A percentile compares a stretch with the other conserved stretches of the same genome.
These are phyloP conservation scores for Leptodactylus fuscus DNA, from an alignment of 2,113 vertebrate species.

Conservation along the genomic window DNA sequence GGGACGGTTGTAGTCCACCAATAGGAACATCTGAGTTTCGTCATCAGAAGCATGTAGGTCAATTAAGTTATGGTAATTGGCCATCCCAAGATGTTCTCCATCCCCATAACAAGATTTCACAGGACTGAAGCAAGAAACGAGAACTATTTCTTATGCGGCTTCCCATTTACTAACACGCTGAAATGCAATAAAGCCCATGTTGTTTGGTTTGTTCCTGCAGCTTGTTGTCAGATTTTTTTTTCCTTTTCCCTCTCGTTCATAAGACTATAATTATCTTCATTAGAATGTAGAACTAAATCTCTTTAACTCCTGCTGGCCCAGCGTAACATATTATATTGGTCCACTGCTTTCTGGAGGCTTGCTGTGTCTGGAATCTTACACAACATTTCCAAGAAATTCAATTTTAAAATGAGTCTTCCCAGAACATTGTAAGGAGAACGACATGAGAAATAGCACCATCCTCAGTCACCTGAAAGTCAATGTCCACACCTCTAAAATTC, in stretches of 20 bases:
- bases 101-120: not conserved
- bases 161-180: not conserved
- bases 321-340: not conserved
- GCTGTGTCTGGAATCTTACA: constrained; percentile 23
- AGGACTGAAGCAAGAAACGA: not conserved
- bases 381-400: not conserved
- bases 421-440: not conserved
- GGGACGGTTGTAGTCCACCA: not conserved
- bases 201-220: constrained; percentile 7
- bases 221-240: not conserved
- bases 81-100: not conserved
- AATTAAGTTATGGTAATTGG: constrained; percentile 26
- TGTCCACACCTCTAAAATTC: no score
- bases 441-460: not conserved
- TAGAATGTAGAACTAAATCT: constrained; percentile 10
- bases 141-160: not conserved
- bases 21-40: not conserved
- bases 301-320: constrained; percentile 14
- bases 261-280: constrained; percentile 49
- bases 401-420: not conserved
- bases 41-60: constrained; percentile 32
- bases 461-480: not conserved
- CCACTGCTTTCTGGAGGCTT: not conserved
- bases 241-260: constrained; percentile 28
- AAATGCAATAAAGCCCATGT: not conserved